These are phyloP conservation scores for Holcopasites calliopsidis DNA, from an alignment of 1,140 invertebrate species.

Conservation along the genomic window DNA sequence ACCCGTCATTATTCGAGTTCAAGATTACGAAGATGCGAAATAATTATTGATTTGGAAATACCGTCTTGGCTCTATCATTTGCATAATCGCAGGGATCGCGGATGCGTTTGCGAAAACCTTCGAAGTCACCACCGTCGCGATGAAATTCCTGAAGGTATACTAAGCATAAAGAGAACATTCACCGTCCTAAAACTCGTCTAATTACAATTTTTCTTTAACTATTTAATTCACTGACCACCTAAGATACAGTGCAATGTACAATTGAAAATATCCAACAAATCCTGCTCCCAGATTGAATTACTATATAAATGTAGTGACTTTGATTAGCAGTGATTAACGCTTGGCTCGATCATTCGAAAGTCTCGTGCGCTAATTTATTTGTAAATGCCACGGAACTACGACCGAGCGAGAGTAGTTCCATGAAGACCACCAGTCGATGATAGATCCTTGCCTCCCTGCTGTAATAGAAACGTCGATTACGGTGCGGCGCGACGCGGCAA, in stretches of 20 bases:
- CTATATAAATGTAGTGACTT: too few species aligned
- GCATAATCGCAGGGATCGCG: conserved; percentile 38
- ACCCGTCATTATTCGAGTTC: conserved; percentile 44
- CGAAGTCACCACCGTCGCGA: neutral
- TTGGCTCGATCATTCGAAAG: neutral
- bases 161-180: too few species aligned
- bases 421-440: neutral
- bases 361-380: conserved; percentile 11
- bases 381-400: neutral
- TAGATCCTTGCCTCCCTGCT: neutral
- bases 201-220: neutral
- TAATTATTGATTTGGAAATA: conserved; percentile 60
- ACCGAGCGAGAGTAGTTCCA: too few species aligned
- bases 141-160: too few species aligned
- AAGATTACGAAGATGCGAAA: conserved; percentile 49
- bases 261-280: neutral
- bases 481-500: neutral
- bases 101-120: conserved; percentile 39
- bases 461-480: too few species aligned
- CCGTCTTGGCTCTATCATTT: conserved; percentile 41
- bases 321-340: neutral
- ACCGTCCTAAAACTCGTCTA: too few species aligned
- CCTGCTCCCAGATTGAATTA: too few species aligned
- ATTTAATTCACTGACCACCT: neutral
- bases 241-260: neutral